Conservation (phyloP, 2,113 vertebrate species). For the Grus americana region DNA sequence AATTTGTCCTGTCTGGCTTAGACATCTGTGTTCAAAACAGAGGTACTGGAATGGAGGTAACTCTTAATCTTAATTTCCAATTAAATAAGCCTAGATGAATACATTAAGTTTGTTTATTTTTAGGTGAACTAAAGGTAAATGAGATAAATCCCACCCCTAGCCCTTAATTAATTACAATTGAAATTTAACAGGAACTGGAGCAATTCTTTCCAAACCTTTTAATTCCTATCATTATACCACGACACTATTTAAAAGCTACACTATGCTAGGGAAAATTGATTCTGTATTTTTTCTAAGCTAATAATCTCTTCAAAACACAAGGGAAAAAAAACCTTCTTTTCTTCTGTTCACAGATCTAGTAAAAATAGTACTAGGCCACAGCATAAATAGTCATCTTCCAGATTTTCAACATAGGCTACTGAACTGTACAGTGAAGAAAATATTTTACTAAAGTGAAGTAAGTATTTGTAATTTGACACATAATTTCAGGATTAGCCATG, state of each 20-base stretch:
- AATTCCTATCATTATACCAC: not conserved
- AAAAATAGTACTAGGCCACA: not conserved
- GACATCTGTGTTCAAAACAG: not conserved
- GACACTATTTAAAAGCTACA: not conserved
- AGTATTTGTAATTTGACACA: not conserved
- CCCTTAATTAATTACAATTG: not conserved
- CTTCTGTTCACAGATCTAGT: not conserved
- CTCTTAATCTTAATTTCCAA: not conserved
- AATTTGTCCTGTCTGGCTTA: not conserved
- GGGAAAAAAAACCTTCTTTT: accelerated
- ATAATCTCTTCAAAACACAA: not conserved
- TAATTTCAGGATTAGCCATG: not conserved
- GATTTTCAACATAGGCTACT: not conserved
- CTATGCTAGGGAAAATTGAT: not conserved
- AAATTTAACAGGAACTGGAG: not conserved
- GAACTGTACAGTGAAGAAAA: not conserved
- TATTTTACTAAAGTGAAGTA: not conserved
- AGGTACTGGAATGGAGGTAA: not conserved
- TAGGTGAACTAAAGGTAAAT: not conserved
- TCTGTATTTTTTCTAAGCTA: not conserved
- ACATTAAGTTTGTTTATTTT: not conserved
- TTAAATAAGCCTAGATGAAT: not conserved
- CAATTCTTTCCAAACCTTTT: not conserved
- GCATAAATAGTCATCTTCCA: not conserved
- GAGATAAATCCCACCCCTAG: not conserved